These are phyloP conservation scores for Archaeoteleia sp. DNA, from an alignment of 2,888 invertebrate species.

Conservation along the genomic window DNA sequence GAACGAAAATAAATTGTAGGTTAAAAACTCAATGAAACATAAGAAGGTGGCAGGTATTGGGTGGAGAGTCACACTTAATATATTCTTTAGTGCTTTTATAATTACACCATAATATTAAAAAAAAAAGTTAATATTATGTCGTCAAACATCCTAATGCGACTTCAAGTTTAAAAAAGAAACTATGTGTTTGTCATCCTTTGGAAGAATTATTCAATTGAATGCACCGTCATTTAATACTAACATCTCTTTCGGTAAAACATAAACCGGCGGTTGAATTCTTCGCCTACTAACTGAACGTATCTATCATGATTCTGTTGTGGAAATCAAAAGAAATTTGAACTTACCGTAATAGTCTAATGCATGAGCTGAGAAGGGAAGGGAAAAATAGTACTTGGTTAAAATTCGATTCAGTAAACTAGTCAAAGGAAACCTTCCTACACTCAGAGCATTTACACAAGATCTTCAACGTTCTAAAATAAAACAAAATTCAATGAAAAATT, in stretches of 20 bases:
- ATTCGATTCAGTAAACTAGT: constrained; percentile 55
- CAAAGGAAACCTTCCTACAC: constrained; percentile 65
- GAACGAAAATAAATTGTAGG: constrained; percentile 13
- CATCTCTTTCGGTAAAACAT: too few species aligned
- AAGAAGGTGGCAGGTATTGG: constrained; percentile 40
- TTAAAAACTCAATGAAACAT: constrained; percentile 1
- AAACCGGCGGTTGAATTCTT: too few species aligned
- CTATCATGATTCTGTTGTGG: constrained; percentile 60
- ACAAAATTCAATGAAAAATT: too few species aligned
- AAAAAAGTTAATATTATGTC: too few species aligned
- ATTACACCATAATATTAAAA: too few species aligned
- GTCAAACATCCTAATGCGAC: too few species aligned
- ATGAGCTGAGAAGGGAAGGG: constrained; percentile 83
- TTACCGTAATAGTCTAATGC: constrained; percentile 99
- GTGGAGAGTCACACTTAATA: constrained; percentile 56
- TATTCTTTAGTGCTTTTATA: too few species aligned
- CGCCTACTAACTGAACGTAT: constrained; percentile 30
- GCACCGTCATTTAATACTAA: too few species aligned
- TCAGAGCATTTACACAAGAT: constrained; percentile 61
- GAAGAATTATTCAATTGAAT: too few species aligned
- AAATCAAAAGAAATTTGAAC: constrained; percentile 85
- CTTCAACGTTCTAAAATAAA: too few species aligned
- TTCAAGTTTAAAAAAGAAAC: too few species aligned
- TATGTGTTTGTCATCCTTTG: too few species aligned
- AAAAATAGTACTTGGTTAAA: constrained; percentile 73